Evolutionary conservation across 2,797 vertebrate genomes (phyloP), one percentile per base, ranked within the genome.

Genomic region (Poeciliopsis gracilis): DNA sequence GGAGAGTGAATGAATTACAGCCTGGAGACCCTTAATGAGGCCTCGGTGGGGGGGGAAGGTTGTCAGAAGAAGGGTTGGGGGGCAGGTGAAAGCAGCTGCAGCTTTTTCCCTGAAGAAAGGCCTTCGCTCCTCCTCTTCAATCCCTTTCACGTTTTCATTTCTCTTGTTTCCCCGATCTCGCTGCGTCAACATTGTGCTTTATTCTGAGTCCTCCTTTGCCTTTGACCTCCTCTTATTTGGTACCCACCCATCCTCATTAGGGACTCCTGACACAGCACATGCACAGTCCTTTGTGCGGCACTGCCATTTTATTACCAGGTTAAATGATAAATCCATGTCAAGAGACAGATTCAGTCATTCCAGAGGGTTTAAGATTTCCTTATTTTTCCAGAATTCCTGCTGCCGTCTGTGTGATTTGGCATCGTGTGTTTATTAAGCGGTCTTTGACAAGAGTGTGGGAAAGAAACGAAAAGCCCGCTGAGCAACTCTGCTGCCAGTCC

Each of bases 21-120:
- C 86, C 84, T 79, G 85, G 90, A 92, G 93, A 92, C 90, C 86
- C 90, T 89, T 93, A 91, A 94, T 92, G 92, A 93, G 86, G 87
- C 84, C 87, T 91, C 87, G 45, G 86, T 85, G 89, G 86, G 84
- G 78, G 78, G 82, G 25, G 82, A 43, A 33, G 67, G 73, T 18
- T 43, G 77, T 55, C 38, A 49, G 12, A 30, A 0, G 70, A 45
- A 69, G 43, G 70, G 33, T 85, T 77, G 84, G 78, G 61, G 88
- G 81, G 85, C 82, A 93, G 92, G 91, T 93, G 92, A 90, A 85
- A 90, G 85, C 90, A 91, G 90, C 91, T 92, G 90, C 81, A 89
- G 88, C 77, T 77, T 84, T 45, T 46, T 79, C 84, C 82, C 72
- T n/a, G 61, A 80, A 91, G 72, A 86, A 73, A 77, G 77, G 38